Evolutionary conservation across 1,140 invertebrate genomes (phyloP).

Genomic region (Meteorus sp.): DNA sequence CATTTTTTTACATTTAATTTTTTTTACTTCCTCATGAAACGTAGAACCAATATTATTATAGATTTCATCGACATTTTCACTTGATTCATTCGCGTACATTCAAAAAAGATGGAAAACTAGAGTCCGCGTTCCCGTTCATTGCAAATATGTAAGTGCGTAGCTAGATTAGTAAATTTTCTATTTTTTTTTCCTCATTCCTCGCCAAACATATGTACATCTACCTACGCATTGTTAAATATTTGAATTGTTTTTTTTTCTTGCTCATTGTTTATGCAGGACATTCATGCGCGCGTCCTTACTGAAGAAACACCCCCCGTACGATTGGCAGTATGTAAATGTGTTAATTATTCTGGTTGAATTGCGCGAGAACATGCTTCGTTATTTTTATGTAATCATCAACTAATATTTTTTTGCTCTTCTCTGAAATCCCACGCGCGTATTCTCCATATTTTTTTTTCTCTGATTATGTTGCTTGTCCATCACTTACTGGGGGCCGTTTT

Average conservation of each 20-base stretch:
- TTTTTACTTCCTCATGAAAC: neutral
- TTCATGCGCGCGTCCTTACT: constrained; percentile 33
- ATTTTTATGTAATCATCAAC: no score
- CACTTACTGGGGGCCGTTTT: no score
- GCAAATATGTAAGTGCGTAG: constrained; percentile 33
- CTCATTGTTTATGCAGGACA: constrained; percentile 32
- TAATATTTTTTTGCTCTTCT: no score
- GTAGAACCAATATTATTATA: no score
- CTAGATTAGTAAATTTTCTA: constrained; percentile 34
- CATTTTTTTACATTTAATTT: no score
- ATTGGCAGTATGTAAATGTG: constrained; percentile 51
- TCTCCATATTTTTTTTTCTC: neutral
- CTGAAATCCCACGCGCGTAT: neutral
- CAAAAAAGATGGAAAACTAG: neutral
- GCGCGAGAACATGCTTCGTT: neutral
- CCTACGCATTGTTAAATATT: constrained; percentile 37
- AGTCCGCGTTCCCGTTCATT: neutral
- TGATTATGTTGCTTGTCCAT: neutral
- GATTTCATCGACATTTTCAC: constrained; percentile 16
- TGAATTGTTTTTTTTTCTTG: constrained; percentile 26
- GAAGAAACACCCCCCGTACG: constrained; percentile 34
- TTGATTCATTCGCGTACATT: neutral
- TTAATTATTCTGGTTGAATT: constrained; percentile 37
- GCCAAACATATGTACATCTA: constrained; percentile 43
- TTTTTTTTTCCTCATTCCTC: constrained; percentile 12